Base-by-base conservation (phyloP, 2,113 vertebrate species). In the Brachypteracias leptosomus region DNA sequence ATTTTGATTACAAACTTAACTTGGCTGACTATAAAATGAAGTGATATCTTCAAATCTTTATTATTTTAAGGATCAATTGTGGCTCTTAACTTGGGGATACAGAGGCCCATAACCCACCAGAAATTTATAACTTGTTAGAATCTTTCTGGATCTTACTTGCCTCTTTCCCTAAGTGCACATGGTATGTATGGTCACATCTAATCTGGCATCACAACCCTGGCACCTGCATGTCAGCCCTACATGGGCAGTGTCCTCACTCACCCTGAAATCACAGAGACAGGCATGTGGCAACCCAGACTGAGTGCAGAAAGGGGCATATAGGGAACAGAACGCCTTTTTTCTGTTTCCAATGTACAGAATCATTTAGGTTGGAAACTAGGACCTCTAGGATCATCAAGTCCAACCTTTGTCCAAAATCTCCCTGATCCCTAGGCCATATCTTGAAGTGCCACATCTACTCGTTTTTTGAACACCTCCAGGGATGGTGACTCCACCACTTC, bases 291-390 rank as follows among this genome's bases (percentile, higher is more conserved):
- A 17, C 10, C 13, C 16, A 74, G 19, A 10, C 4, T 85, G 24
- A 10, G 13, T 0, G 1, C 18, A 90, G 21, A 65, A 88, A 52
- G 2, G 16, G 4, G 5, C 5, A 19, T 47, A 13, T 5, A 55
- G 33, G 35, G 80, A 19, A 72, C 3, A 44, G 35, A 82, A 42
- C 3, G 0, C 0, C 9, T 22, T 57, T 63, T 11, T 33, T 18
- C 33, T 35, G 3, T 35, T 90, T 70, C 31, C 4, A 2, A 33
- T 6, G n/a, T n/a, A n/a, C n/a, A n/a, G n/a, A n/a, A n/a, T n/a
- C n/a, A n/a, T n/a, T n/a, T n/a, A n/a, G n/a, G n/a, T n/a, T n/a
- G n/a, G n/a, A n/a, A n/a, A n/a, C n/a, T n/a, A n/a, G n/a, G n/a
- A n/a, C n/a, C n/a, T n/a, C n/a, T n/a, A n/a, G n/a, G n/a, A n/a